Evolutionary conservation across 2,113 vertebrate genomes (phyloP).

Genomic region (Arenaria interpres): DNA sequence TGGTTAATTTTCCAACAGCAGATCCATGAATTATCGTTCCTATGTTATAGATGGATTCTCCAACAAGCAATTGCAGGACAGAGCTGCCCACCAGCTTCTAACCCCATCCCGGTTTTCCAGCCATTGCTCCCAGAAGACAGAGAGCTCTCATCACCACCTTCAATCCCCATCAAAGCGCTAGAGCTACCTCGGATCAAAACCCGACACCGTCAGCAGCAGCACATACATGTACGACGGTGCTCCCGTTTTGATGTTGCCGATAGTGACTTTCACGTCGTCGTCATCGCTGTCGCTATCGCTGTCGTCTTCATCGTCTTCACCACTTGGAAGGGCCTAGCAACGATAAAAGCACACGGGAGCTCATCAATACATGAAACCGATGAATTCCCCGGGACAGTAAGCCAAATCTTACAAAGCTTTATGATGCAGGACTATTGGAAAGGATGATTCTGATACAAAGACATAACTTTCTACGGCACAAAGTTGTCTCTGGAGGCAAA

Average conservation of each 20-base stretch:
- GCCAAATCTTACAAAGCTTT: background rate
- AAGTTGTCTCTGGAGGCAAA: background rate
- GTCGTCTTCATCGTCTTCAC: constrained; percentile 76
- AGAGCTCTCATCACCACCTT: background rate
- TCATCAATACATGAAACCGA: background rate
- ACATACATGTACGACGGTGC: constrained; percentile 75
- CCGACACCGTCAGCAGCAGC: fast-evolving
- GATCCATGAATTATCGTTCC: background rate
- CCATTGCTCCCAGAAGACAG: background rate
- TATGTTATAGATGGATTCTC: background rate
- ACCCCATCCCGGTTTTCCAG: fast-evolving
- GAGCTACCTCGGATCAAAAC: background rate
- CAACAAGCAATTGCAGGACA: background rate
- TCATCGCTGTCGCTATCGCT: constrained; percentile 75
- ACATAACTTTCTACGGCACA: background rate
- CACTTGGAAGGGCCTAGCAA: constrained; percentile 67
- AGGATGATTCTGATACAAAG: background rate
- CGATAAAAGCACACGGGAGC: background rate
- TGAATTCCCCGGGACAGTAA: background rate
- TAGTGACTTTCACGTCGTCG: constrained; percentile 78
- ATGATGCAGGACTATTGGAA: background rate
- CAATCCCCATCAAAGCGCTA: fast-evolving
- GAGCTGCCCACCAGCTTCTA: background rate
- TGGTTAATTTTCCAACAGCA: background rate
- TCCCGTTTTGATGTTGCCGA: constrained; percentile 79